Percentiles rank a stretch among this genome's conserved stretches.
These are phyloP conservation scores for Microctenopoma lineatum DNA, from an alignment of 2,797 vertebrate species.

Conservation along the genomic window DNA sequence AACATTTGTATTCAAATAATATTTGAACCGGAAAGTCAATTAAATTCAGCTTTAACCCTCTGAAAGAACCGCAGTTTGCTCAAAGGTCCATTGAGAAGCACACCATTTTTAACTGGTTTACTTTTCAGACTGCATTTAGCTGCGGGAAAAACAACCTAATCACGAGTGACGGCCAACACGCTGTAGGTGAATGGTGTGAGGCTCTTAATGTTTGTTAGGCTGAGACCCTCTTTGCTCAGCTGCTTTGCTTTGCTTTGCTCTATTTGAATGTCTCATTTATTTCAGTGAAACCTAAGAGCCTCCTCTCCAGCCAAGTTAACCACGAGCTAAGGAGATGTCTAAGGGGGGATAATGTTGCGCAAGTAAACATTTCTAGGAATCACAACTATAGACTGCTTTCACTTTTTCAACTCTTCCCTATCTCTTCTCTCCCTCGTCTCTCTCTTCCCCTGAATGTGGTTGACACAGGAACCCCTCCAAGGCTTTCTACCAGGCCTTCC, in stretches of 20 bases:
- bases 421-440: constrained; percentile 61
- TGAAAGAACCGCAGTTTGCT: neutral
- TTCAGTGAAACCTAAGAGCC: constrained; percentile 6
- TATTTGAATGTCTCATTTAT: constrained; percentile 17
- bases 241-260: constrained; percentile 3
- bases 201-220: constrained; percentile 45
- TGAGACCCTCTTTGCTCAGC: constrained; percentile 14
- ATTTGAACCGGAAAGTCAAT: neutral
- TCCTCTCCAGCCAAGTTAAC: constrained; percentile 5
- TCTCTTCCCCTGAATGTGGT: constrained; percentile 80
- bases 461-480: constrained; percentile 95
- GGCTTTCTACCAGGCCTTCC: constrained; percentile 98
- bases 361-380: constrained; percentile 45
- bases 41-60: neutral
- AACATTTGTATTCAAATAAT: neutral
- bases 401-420: constrained; percentile 62
- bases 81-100: neutral
- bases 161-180: constrained; percentile 7
- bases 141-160: constrained; percentile 9
- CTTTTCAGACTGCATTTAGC: neutral
- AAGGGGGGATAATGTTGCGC: neutral
- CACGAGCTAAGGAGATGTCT: neutral
- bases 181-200: constrained; percentile 23
- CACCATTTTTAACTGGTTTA: neutral
- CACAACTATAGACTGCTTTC: constrained; percentile 35